Evolutionary conservation across 2,113 vertebrate species (phyloP).

Genomic region (Pyxicephalus adspersus): DNA sequence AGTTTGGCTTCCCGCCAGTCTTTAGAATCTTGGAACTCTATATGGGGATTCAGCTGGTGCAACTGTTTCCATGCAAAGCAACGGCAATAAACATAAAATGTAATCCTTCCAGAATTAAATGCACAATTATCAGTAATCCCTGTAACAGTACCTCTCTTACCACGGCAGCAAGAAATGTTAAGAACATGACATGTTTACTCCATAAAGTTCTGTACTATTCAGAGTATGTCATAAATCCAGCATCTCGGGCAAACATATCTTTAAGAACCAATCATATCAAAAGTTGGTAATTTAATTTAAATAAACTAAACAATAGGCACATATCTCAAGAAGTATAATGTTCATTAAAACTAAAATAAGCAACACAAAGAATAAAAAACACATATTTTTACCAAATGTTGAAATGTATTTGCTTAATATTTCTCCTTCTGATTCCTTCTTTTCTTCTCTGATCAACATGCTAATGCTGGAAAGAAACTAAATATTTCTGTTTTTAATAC

Average conservation of each 20-base stretch:
- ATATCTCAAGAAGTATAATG: background rate
- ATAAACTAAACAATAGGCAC: conserved; percentile 3
- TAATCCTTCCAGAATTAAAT: conserved; percentile 55
- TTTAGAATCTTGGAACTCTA: conserved; percentile 53
- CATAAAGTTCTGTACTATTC: conserved; percentile 23
- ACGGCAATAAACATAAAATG: conserved; percentile 56
- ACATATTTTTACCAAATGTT: too few relatives aligned
- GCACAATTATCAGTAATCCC: conserved; percentile 53
- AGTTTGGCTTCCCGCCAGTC: conserved; percentile 51
- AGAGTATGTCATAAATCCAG: conserved; percentile 5
- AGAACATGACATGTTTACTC: conserved; percentile 16
- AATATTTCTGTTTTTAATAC: too few relatives aligned
- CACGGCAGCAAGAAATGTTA: conserved; percentile 29
- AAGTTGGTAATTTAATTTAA: background rate
- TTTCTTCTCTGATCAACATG: too few relatives aligned
- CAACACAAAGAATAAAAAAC: background rate
- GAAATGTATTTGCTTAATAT: too few relatives aligned
- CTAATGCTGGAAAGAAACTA: too few relatives aligned
- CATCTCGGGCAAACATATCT: conserved; percentile 11
- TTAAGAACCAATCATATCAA: conserved; percentile 4
- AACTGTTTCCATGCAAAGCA: conserved; percentile 52
- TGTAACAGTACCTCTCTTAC: conserved; percentile 48
- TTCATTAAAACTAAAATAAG: background rate
- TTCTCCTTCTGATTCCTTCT: too few relatives aligned
- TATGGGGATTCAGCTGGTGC: conserved; percentile 56